phyloP scores from a whole-genome alignment of 1,140 invertebrate genomes.

The Dendrolimus punctatus region DNA sequence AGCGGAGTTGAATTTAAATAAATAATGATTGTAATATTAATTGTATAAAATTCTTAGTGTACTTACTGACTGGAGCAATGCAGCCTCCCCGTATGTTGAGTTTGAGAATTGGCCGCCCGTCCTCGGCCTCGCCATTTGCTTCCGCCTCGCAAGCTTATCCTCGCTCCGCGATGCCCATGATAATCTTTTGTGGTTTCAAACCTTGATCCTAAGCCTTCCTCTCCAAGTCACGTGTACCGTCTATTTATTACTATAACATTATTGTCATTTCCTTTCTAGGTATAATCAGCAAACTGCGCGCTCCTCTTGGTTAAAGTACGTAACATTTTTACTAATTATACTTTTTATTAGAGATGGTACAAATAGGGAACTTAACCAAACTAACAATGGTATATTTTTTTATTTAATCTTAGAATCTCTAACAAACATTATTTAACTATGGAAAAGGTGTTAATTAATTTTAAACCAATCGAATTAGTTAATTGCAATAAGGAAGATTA shows the following conservation, averaged over 20 bases:
- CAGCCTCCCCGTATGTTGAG: constrained; percentile 30
- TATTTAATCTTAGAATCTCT: too few species aligned
- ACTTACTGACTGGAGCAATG: constrained; percentile 16
- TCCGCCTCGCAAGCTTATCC: constrained; percentile 62
- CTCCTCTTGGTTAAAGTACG: constrained; percentile 64
- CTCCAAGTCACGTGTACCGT: constrained; percentile 26
- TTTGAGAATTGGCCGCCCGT: constrained; percentile 57
- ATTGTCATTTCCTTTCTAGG: constrained; percentile 64
- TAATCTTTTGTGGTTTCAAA: constrained; percentile 48
- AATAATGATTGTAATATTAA: too few species aligned
- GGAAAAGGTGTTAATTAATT: too few species aligned
- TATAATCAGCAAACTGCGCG: constrained; percentile 66
- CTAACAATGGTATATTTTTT: too few species aligned
- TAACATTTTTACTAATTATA: constrained; percentile 39
- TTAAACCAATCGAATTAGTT: too few species aligned
- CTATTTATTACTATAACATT: constrained; percentile 40
- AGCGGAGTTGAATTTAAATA: too few species aligned
- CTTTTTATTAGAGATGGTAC: constrained; percentile 7
- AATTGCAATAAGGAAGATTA: too few species aligned
- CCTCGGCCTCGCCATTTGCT: constrained; percentile 61
- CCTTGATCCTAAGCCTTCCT: constrained; percentile 52
- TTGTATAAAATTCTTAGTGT: too few species aligned
- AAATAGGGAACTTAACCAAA: too few species aligned
- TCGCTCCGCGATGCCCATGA: constrained; percentile 54
- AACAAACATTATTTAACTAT: too few species aligned